A percentile compares a stretch with the other conserved stretches of the same genome.
These are phyloP conservation scores for Ramphastos sulfuratus DNA, from an alignment of 2,113 vertebrate species.

Conservation along the genomic window DNA sequence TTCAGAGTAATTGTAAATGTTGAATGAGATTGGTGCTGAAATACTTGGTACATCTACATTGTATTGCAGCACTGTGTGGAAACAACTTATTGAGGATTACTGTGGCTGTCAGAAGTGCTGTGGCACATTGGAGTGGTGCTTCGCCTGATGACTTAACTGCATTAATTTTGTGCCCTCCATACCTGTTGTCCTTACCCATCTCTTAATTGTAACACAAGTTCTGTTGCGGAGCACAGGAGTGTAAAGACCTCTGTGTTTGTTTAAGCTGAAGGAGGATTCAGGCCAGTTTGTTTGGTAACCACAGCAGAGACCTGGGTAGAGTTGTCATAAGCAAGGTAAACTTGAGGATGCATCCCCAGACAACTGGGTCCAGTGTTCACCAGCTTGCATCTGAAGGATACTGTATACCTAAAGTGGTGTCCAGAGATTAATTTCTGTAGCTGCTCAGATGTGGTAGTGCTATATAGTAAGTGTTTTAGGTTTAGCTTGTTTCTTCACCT, in stretches of 20 bases:
- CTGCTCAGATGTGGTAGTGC: background rate
- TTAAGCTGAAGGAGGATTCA: background rate
- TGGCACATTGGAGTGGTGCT: background rate
- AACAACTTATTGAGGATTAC: background rate
- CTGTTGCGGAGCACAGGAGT: fast-evolving
- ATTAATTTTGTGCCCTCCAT: background rate
- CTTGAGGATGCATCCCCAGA: background rate
- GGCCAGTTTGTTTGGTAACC: background rate
- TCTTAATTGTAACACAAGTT: background rate
- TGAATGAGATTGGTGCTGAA: background rate
- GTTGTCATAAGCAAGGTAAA: background rate
- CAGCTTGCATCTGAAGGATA: background rate
- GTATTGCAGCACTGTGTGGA: background rate
- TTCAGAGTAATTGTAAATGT: background rate
- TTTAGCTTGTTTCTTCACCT: background rate
- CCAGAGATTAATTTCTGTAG: background rate
- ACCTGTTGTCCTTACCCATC: background rate
- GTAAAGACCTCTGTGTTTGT: background rate
- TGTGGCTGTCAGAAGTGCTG: background rate
- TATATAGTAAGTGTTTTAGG: background rate
- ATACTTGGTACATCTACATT: background rate
- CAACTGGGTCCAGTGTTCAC: background rate
- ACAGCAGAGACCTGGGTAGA: background rate
- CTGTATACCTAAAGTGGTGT: background rate
- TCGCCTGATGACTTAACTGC: background rate